A percentile compares a stretch with the other conserved stretches of the same genome.
phyloP scores from a whole-genome alignment of 2,113 vertebrate species.

The Xiphorhynchus elegans region DNA sequence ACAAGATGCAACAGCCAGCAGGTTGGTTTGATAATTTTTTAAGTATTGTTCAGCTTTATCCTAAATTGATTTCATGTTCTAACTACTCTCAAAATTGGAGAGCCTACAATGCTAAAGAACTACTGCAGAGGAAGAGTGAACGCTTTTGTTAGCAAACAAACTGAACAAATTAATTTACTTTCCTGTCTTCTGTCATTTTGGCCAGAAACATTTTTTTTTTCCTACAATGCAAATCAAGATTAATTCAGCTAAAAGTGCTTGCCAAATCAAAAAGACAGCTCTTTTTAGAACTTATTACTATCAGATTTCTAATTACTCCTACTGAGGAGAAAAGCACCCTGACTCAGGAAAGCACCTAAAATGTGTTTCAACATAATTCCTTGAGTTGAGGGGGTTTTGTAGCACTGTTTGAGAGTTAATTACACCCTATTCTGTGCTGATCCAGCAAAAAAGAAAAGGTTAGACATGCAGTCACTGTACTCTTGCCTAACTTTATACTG shows the following conservation, averaged over 20 bases:
- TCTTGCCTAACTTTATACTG: neutral
- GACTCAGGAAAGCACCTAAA: neutral
- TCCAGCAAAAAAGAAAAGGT: neutral
- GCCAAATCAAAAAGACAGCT: neutral
- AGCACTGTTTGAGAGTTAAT: neutral
- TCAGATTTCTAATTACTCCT: neutral
- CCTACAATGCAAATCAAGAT: neutral
- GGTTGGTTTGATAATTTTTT: neutral
- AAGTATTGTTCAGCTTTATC: neutral
- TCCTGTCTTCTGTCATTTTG: neutral
- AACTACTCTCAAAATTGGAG: neutral
- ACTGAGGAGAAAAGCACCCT: neutral
- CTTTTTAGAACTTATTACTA: neutral
- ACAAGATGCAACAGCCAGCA: neutral
- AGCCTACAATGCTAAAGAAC: neutral
- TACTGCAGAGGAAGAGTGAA: neutral
- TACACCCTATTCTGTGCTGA: neutral
- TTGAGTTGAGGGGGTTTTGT: neutral
- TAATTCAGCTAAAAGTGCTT: neutral
- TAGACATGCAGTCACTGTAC: neutral
- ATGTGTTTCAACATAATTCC: neutral
- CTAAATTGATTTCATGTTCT: neutral
- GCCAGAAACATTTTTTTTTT: neutral
- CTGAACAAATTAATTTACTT: neutral
- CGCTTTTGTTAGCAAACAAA: neutral